phyloP scores from a whole-genome alignment of 2,888 invertebrate genomes.

The Campoletis raptor region DNA sequence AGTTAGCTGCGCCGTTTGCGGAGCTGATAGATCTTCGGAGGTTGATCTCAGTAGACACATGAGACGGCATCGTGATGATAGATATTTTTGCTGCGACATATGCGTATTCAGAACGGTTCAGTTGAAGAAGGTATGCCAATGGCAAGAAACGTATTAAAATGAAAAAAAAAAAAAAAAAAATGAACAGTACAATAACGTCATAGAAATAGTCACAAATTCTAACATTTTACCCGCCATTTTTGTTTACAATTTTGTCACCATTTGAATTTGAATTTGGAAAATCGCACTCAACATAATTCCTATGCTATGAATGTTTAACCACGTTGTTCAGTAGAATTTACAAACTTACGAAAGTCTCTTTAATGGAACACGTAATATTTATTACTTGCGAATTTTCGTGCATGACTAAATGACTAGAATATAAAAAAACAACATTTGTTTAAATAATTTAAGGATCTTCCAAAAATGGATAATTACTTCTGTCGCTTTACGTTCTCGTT shows the following conservation, averaged over 20 bases:
- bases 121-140: conserved; percentile 85
- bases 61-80: conserved; percentile 85
- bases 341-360: too few relatives aligned
- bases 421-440: too few relatives aligned
- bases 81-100: conserved; percentile 86
- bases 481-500: neutral
- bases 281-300: neutral
- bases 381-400: too few relatives aligned
- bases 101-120: conserved; percentile 87
- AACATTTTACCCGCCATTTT: neutral
- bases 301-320: neutral
- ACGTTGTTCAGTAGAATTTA: neutral
- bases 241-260: too few relatives aligned
- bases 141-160: neutral
- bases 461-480: neutral
- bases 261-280: too few relatives aligned
- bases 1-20: conserved; percentile 86
- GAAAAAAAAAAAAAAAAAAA: neutral
- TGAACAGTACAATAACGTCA: neutral
- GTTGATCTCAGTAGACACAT: conserved; percentile 86
- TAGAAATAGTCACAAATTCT: neutral
- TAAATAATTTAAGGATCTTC: too few relatives aligned
- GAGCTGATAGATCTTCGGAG: conserved; percentile 86
- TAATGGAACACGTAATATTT: too few relatives aligned
- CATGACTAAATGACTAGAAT: too few relatives aligned